Conservation (phyloP, 2,888 invertebrate genomes). For the Masnerella sp. region DNA sequence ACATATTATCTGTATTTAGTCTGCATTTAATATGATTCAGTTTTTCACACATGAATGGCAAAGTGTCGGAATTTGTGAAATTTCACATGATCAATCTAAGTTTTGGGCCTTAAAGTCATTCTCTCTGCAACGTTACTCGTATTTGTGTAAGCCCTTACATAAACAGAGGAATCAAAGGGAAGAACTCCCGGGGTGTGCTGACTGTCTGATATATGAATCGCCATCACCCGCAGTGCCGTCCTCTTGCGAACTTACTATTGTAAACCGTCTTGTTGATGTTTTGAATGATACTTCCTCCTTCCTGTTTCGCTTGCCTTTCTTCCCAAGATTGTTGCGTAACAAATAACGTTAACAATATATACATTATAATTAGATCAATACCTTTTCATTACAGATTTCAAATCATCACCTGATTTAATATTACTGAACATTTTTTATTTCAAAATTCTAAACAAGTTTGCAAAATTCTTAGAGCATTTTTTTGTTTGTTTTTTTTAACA, state of each 20-base stretch:
- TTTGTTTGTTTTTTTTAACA: too few species aligned
- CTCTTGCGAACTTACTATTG: constrained; percentile 51
- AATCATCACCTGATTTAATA: constrained; percentile 14
- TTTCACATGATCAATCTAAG: constrained; percentile 52
- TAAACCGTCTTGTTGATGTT: constrained; percentile 55
- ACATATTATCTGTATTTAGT: too few species aligned
- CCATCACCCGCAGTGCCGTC: constrained; percentile 52
- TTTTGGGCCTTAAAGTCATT: constrained; percentile 25
- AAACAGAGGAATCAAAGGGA: constrained; percentile 60
- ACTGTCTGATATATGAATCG: constrained; percentile 73
- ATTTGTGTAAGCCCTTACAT: constrained; percentile 38
- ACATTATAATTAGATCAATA: constrained; percentile 29
- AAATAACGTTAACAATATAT: constrained; percentile 46
- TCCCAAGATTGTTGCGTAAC: constrained; percentile 48
- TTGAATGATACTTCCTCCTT: constrained; percentile 58
- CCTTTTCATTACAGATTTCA: constrained; percentile 9
- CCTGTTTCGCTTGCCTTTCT: constrained; percentile 48
- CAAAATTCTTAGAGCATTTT: neutral
- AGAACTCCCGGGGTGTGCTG: constrained; percentile 72
- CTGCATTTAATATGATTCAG: neutral
- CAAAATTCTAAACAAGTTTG: neutral
- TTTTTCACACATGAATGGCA: neutral
- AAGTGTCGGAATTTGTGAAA: constrained; percentile 12
- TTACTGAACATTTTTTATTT: too few species aligned
- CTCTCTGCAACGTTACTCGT: constrained; percentile 22